Evolutionary conservation across 2,113 vertebrate genomes (phyloP), one percentile per base, ranked within the genome.

Genomic region (Coptodon bakossiorum): DNA sequence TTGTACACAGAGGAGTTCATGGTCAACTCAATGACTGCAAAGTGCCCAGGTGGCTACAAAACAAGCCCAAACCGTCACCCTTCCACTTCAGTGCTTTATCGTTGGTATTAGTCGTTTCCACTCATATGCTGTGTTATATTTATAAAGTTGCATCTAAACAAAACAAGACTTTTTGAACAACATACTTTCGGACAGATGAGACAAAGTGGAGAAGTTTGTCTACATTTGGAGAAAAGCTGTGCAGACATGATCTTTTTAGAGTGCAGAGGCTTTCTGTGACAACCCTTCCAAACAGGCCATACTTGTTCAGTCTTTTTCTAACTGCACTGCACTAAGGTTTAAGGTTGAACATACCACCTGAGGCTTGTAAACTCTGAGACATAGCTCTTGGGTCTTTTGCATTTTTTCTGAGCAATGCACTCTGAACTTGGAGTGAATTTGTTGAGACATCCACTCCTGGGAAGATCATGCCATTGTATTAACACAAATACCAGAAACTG

Each of bases 261-360:
- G 36, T 1, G 1, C 0, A 68, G 5, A 40, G 19, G 6, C 0
- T 22, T 22, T 40, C 36, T 68, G 19, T 68, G 63, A 40, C 11
- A 68, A 40, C 36, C 36, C 36, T 24, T 40, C 63, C 11, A 68
- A 22, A 63, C 36, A 68, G 5, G 19, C 36, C 36, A 40, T 6
- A 40, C 34, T 40, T 40, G 63, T 68, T 68, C n/a, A 9, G 10
- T 34, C 31, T 68, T 66, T 36, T 40, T 68, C 63, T 68, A 68
- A 71, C 9, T 71, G 36, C n/a, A 40, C 7, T 24, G 12, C n/a
- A 71, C 36, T 40, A 68, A 71, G 12, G n/a, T 71, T 71, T 71
- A 71, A 71, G 61, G 17, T 38, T 66, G 19, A 66, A 71, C n/a
- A 71, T 24, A 38, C 19, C 19, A 22, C 34, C 34, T 38, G 61